Conservation (phyloP, 1,140 invertebrate species). For the Pseudomyrmex sp. region DNA sequence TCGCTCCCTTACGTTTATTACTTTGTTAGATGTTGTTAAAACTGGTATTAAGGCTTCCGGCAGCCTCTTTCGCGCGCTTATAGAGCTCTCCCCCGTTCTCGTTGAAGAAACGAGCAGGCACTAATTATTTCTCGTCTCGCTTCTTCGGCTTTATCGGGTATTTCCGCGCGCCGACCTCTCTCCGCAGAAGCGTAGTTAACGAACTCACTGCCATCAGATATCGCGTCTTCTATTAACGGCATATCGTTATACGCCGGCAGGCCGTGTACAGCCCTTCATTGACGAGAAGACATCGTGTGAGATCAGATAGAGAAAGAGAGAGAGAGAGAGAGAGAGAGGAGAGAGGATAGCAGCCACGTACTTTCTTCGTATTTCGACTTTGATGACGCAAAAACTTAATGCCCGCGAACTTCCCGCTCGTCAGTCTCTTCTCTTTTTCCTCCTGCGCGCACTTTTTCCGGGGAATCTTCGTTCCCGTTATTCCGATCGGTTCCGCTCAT, state of each 20-base stretch:
- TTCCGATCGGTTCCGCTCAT: conserved; percentile 30
- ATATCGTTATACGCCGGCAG: conserved; percentile 65
- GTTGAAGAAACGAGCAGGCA: conserved; percentile 40
- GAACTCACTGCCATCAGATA: conserved; percentile 75
- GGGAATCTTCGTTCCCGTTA: conserved; percentile 48
- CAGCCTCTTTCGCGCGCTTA: not conserved
- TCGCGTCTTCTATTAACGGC: conserved; percentile 73
- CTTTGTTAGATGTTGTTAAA: conserved; percentile 49
- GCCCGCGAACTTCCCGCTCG: conserved; percentile 65
- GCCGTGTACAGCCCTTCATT: conserved; percentile 71
- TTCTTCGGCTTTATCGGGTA: conserved; percentile 41
- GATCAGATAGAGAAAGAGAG: not conserved
- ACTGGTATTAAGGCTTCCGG: conserved; percentile 31
- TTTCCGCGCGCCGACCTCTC: conserved; percentile 47
- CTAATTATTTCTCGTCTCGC: conserved; percentile 75
- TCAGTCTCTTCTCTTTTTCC: conserved; percentile 22
- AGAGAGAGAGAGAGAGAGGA: conserved; percentile 21
- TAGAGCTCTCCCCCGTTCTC: not conserved
- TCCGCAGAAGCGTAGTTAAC: conserved; percentile 71
- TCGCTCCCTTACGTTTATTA: conserved; percentile 31
- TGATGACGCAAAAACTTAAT: conserved; percentile 73
- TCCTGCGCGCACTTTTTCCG: conserved; percentile 53
- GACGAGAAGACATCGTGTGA: conserved; percentile 57
- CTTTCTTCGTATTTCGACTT: conserved; percentile 48
- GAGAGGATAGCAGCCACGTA: conserved; percentile 11